Conservation (phyloP, 1,140 invertebrate species). For the Zaprionus nigranus region DNA sequence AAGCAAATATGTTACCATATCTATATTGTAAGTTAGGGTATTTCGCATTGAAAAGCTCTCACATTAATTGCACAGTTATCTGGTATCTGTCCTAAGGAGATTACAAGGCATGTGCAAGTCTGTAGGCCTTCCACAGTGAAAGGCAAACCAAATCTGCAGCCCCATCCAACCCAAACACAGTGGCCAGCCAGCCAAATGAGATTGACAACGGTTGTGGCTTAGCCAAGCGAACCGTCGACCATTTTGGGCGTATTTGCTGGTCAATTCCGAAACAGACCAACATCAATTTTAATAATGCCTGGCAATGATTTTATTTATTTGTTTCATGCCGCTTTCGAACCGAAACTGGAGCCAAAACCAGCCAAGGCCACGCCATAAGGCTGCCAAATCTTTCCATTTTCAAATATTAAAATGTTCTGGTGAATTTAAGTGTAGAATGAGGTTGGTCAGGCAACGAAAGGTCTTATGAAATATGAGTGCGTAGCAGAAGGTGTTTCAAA, state of each 20-base stretch:
- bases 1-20: no score
- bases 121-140: slow-evolving; percentile 7
- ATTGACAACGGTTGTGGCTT: slow-evolving; percentile 68
- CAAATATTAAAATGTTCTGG: slow-evolving; percentile 58
- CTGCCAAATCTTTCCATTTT: slow-evolving; percentile 45
- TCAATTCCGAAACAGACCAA: slow-evolving; percentile 35
- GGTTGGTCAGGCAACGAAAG: slow-evolving; percentile 18
- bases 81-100: slow-evolving; percentile 43
- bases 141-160: neutral
- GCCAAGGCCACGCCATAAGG: slow-evolving; percentile 25
- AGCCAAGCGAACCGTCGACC: slow-evolving; percentile 38
- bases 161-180: slow-evolving; percentile 16
- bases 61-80: slow-evolving; percentile 77
- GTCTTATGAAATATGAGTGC: neutral
- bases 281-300: slow-evolving; percentile 69
- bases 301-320: slow-evolving; percentile 48
- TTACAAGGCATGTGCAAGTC: slow-evolving; percentile 44
- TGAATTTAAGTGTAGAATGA: slow-evolving; percentile 41
- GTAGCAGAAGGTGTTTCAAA: slow-evolving; percentile 7
- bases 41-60: slow-evolving; percentile 60
- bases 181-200: slow-evolving; percentile 40
- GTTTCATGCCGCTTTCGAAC: slow-evolving; percentile 14
- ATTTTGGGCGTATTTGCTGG: slow-evolving; percentile 28
- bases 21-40: neutral
- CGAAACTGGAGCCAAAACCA: neutral